A percentile compares a stretch with the other conserved stretches of the same genome.
These are phyloP conservation scores for Thermophis baileyi DNA, from an alignment of 2,113 vertebrate species.

Conservation along the genomic window DNA sequence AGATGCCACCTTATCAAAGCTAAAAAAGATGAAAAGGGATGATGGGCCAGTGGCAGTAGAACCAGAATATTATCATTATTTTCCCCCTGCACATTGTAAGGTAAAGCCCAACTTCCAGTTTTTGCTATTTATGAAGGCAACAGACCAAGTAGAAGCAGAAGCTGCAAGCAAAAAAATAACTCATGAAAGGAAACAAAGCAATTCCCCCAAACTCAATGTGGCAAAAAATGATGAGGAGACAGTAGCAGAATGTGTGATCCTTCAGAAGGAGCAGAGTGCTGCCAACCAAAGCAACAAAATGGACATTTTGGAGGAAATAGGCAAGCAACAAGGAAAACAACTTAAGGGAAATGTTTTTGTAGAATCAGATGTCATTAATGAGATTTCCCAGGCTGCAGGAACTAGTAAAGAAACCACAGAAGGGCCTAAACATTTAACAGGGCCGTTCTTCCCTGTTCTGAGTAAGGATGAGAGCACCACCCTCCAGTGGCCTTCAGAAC, in stretches of 20 bases:
- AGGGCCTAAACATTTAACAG: slow-evolving; percentile 83
- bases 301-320: slow-evolving; percentile 12
- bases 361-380: slow-evolving; percentile 49
- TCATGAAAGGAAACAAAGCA: slow-evolving; percentile 60
- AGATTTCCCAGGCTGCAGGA: slow-evolving; percentile 42
- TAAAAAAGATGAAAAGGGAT: slow-evolving; percentile 96
- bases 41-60: slow-evolving; percentile 82
- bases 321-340: slow-evolving; percentile 54
- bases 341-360: slow-evolving; percentile 16
- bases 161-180: slow-evolving; percentile 54
- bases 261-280: slow-evolving; percentile 62
- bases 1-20: slow-evolving; percentile 90
- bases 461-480: slow-evolving; percentile 97
- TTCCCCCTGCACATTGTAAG: slow-evolving; percentile 93
- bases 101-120: slow-evolving; percentile 98
- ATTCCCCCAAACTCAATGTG: slow-evolving; percentile 68
- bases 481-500: slow-evolving; percentile 96
- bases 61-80: slow-evolving; percentile 96
- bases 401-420: slow-evolving; percentile 62
- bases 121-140: slow-evolving; percentile 94
- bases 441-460: slow-evolving; percentile 92
- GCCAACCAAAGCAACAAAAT: slow-evolving; percentile 53
- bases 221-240: slow-evolving; percentile 60
- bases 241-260: slow-evolving; percentile 24
- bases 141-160: slow-evolving; percentile 81